phyloP scores from a whole-genome alignment of 2,888 invertebrate species.

The Ormyrus rosae region DNA sequence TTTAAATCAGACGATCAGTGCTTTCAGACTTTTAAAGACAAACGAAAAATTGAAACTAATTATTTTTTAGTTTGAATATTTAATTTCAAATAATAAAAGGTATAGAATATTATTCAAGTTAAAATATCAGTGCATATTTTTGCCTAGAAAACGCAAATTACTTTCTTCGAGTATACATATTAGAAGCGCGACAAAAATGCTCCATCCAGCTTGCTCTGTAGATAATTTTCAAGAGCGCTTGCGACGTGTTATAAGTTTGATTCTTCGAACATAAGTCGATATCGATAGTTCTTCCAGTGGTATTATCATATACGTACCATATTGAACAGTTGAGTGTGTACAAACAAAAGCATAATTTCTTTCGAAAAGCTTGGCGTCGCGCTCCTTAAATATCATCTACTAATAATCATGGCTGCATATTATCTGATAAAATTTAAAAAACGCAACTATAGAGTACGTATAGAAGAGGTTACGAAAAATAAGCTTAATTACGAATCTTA shows the following conservation, averaged over 20 bases:
- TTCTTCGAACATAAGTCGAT: neutral
- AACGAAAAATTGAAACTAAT: too few species aligned
- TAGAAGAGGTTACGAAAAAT: conserved; percentile 31
- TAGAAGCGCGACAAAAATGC: conserved; percentile 9
- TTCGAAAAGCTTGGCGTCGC: neutral
- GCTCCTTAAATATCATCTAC: conserved; percentile 24
- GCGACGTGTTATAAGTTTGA: neutral
- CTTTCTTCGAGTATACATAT: conserved; percentile 24
- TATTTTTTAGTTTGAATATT: too few species aligned
- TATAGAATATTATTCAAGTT: too few species aligned
- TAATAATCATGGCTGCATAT: conserved; percentile 57
- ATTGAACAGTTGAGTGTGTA: neutral
- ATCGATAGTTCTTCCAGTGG: neutral
- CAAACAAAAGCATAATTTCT: neutral
- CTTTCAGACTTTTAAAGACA: too few species aligned
- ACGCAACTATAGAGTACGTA: conserved; percentile 60
- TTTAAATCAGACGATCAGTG: too few species aligned
- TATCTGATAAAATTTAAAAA: conserved; percentile 64
- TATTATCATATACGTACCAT: neutral
- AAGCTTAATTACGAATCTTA: conserved; percentile 16
- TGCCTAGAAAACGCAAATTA: neutral
- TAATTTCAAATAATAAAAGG: too few species aligned
- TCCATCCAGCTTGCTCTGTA: neutral
- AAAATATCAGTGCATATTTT: too few species aligned
- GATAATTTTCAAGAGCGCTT: neutral